Percentiles rank a stretch among this genome's conserved stretches.
Conservation (phyloP, 2,888 invertebrate species). For the Aplocera efformata region DNA sequence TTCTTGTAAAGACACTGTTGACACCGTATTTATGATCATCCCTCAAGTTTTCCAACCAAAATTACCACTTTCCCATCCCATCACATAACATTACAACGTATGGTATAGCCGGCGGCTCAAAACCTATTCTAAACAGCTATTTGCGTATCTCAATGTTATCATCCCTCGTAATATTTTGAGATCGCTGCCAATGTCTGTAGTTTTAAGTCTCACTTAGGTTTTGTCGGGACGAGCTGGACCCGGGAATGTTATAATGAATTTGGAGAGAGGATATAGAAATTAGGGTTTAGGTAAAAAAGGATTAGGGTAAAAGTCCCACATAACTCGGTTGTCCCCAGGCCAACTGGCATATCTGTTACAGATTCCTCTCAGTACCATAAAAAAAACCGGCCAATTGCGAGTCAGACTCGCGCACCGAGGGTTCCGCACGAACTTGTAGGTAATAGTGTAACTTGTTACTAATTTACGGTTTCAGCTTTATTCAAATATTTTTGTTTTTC, state of each 20-base stretch:
- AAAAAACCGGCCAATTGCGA: no score
- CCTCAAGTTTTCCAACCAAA: constrained; percentile 13
- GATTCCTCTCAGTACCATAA: no score
- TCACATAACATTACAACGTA: constrained; percentile 25
- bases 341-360: no score
- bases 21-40: constrained; percentile 1
- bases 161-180: constrained; percentile 45
- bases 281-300: no score
- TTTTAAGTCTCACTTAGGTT: constrained; percentile 21
- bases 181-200: constrained; percentile 56
- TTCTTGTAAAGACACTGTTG: background rate
- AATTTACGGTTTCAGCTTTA: no score
- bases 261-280: no score
- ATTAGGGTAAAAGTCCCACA: no score
- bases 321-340: no score
- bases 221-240: constrained; percentile 2
- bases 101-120: constrained; percentile 44
- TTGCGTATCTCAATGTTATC: constrained; percentile 62
- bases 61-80: constrained; percentile 13
- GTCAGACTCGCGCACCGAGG: no score
- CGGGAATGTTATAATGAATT: background rate
- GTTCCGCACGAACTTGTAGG: no score
- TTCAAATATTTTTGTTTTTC: no score
- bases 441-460: no score
- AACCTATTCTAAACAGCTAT: constrained; percentile 67